Evolutionary conservation across 2,888 invertebrate genomes (phyloP).

Genomic region (Chromoteleia sp.): DNA sequence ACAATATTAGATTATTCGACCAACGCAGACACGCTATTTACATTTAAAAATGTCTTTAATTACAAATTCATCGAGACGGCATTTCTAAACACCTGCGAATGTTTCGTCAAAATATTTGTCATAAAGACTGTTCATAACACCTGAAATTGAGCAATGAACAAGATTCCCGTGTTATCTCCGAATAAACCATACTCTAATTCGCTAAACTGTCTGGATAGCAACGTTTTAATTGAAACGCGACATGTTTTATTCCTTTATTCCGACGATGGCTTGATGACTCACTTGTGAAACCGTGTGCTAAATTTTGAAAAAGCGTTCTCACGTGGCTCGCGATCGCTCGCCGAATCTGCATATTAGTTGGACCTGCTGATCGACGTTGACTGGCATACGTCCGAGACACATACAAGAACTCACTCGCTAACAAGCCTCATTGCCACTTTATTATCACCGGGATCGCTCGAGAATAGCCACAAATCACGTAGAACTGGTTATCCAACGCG

Average conservation of each 20-base stretch:
- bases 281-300: constrained; percentile 39
- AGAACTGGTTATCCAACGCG: constrained; percentile 80
- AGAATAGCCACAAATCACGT: constrained; percentile 83
- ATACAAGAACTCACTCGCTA: constrained; percentile 78
- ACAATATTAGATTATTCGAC: background rate
- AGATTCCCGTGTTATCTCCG: constrained; percentile 27
- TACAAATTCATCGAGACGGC: constrained; percentile 14
- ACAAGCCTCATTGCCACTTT: constrained; percentile 84
- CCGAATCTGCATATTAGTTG: constrained; percentile 67
- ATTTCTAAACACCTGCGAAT: constrained; percentile 18
- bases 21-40: background rate
- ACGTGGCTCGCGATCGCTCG: constrained; percentile 53
- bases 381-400: constrained; percentile 74
- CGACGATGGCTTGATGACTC: constrained; percentile 44
- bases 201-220: constrained; percentile 31
- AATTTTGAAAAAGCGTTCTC: constrained; percentile 62
- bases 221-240: constrained; percentile 51
- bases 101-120: constrained; percentile 30
- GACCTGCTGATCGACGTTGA: constrained; percentile 77
- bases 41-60: background rate
- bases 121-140: constrained; percentile 25
- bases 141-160: constrained; percentile 55
- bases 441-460: constrained; percentile 82
- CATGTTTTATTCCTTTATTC: constrained; percentile 54
- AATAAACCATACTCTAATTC: constrained; percentile 42